A percentile compares a stretch with the other conserved stretches of the same genome.
Conservation (phyloP, 2,888 invertebrate species). For the Coleophora deauratella region DNA sequence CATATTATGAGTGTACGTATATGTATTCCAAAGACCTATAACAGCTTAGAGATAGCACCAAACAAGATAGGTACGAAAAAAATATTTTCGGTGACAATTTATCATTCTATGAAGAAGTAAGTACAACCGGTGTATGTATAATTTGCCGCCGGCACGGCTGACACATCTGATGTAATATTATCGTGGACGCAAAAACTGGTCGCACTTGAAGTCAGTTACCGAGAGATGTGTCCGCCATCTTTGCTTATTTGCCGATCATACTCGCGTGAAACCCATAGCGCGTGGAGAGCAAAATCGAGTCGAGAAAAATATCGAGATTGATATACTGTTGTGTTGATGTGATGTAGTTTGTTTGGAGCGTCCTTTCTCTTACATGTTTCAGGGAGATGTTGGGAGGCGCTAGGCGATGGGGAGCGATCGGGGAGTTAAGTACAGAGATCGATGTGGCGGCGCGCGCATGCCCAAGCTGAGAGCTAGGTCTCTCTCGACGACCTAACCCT, state of each 20-base stretch:
- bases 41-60: too few relatives aligned
- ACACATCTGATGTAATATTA: slow-evolving; percentile 44
- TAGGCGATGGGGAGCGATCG: slow-evolving; percentile 18
- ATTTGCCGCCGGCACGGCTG: slow-evolving; percentile 12
- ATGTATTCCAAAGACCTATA: too few relatives aligned
- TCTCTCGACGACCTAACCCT: slow-evolving; percentile 30
- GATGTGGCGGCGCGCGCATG: slow-evolving; percentile 58
- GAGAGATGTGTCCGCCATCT: slow-evolving; percentile 21
- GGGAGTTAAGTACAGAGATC: slow-evolving; percentile 41
- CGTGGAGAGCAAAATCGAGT: too few relatives aligned
- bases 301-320: neutral
- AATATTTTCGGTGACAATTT: too few relatives aligned
- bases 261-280: too few relatives aligned
- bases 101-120: too few relatives aligned
- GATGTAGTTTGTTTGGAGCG: slow-evolving; percentile 33
- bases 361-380: slow-evolving; percentile 38
- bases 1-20: too few relatives aligned
- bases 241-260: neutral
- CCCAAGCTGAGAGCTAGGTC: slow-evolving; percentile 20
- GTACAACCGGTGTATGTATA: too few relatives aligned
- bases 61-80: too few relatives aligned
- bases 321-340: neutral
- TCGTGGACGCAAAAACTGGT: slow-evolving; percentile 47
- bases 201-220: slow-evolving; percentile 45
- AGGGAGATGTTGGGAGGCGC: slow-evolving; percentile 21